These are phyloP conservation scores for Turnix velox DNA, from an alignment of 2,113 vertebrate species.

Conservation along the genomic window DNA sequence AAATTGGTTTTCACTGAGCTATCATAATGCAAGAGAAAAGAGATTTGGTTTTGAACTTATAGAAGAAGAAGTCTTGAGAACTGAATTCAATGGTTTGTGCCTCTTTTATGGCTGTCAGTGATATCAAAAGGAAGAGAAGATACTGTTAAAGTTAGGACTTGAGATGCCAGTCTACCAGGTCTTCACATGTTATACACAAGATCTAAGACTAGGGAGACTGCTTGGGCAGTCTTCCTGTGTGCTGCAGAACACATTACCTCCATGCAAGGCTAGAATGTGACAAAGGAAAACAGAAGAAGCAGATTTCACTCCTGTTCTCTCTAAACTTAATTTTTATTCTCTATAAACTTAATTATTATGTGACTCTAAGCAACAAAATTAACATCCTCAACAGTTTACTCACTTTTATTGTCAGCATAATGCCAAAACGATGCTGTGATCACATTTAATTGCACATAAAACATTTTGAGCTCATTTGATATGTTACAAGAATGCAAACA, in stretches of 20 bases:
- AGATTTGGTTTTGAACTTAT: not conserved
- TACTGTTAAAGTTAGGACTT: not conserved
- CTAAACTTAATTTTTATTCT: not conserved
- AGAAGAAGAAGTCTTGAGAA: not conserved
- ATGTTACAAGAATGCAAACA: not conserved
- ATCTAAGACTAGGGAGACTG: not conserved
- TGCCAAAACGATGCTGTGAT: not conserved
- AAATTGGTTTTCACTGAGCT: not conserved
- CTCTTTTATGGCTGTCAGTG: not conserved
- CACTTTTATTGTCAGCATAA: not conserved
- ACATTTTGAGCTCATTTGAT: not conserved
- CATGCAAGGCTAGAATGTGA: not conserved
- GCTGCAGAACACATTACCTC: not conserved
- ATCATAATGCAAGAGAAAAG: not conserved
- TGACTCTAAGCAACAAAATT: not conserved
- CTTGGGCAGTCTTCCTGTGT: not conserved
- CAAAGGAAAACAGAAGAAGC: not conserved
- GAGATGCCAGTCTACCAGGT: not conserved
- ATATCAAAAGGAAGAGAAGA: not conserved
- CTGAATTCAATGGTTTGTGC: not conserved
- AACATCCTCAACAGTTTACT: not conserved
- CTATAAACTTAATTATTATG: not conserved
- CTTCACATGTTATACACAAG: rapidly evolving
- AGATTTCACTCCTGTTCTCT: not conserved
- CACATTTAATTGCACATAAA: not conserved